Conservation (phyloP, 1,140 invertebrate species). For the Teleogryllus occipitalis region DNA sequence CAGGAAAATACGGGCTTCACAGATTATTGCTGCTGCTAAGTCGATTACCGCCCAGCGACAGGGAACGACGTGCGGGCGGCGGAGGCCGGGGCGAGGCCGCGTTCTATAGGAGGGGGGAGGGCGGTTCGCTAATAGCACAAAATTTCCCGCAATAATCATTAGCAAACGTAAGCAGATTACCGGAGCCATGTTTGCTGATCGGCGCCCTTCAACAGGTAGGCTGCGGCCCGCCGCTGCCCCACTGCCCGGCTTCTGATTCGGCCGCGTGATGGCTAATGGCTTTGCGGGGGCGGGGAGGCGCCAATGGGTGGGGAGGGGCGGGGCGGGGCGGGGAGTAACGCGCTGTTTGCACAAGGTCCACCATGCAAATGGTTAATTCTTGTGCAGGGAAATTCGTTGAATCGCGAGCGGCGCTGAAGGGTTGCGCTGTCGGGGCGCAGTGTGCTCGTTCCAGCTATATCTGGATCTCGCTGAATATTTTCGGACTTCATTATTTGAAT, state of each 20-base stretch:
- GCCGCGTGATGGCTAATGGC: background rate
- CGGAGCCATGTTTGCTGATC: background rate
- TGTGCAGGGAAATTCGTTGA: background rate
- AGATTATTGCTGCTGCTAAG: background rate
- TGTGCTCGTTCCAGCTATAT: too few relatives aligned
- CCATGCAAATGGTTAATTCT: background rate
- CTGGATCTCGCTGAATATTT: background rate
- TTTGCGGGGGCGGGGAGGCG: too few relatives aligned
- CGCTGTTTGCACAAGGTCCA: background rate
- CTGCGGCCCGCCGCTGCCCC: background rate
- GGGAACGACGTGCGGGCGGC: background rate
- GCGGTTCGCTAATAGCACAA: background rate
- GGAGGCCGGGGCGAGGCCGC: too few relatives aligned
- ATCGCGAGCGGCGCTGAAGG: background rate
- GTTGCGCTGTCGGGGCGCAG: background rate
- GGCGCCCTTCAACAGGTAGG: background rate
- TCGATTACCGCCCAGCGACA: background rate
- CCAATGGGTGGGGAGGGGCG: too few relatives aligned
- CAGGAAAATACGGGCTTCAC: background rate
- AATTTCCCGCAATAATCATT: constrained; percentile 5
- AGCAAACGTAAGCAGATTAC: background rate
- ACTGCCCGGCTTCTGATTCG: background rate
- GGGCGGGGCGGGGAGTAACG: too few relatives aligned
- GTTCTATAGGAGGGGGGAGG: too few relatives aligned
- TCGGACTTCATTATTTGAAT: background rate